A percentile compares a stretch with the other conserved stretches of the same genome.
Conservation (phyloP, 2,797 vertebrate genomes). For the Agapornis canus region DNA sequence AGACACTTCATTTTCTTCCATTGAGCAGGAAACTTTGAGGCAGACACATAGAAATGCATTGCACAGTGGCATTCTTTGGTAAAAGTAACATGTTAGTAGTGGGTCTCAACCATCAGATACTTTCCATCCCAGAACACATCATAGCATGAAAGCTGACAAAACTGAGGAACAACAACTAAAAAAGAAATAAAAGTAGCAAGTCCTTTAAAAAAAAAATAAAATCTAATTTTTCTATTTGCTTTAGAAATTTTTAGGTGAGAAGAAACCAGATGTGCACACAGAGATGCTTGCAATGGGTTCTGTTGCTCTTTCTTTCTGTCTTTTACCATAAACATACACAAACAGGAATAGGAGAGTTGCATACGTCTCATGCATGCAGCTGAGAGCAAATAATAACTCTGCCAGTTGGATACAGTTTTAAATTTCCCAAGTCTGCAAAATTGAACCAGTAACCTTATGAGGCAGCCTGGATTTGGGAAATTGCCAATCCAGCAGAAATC, state of each 20-base stretch:
- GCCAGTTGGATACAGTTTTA: background rate
- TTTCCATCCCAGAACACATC: background rate
- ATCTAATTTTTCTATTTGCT: background rate
- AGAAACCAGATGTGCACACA: background rate
- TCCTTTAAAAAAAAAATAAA: background rate
- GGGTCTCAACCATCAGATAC: background rate
- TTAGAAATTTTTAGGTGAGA: background rate
- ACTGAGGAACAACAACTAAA: fast-evolving
- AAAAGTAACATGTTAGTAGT: background rate
- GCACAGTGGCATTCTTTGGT: background rate
- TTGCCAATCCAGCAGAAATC: background rate
- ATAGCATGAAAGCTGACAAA: background rate
- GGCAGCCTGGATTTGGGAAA: background rate
- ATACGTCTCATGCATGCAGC: background rate
- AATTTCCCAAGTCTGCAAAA: background rate
- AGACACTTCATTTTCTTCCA: background rate
- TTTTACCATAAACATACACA: background rate
- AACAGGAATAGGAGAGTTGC: background rate
- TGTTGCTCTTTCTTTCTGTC: background rate
- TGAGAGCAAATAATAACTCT: background rate
- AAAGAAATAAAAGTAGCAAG: background rate
- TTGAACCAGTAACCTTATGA: background rate
- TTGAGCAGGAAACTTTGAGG: background rate
- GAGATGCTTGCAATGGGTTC: background rate
- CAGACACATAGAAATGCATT: background rate